Conservation (phyloP, 2,797 vertebrate genomes). For the Takifugu rubripes region DNA sequence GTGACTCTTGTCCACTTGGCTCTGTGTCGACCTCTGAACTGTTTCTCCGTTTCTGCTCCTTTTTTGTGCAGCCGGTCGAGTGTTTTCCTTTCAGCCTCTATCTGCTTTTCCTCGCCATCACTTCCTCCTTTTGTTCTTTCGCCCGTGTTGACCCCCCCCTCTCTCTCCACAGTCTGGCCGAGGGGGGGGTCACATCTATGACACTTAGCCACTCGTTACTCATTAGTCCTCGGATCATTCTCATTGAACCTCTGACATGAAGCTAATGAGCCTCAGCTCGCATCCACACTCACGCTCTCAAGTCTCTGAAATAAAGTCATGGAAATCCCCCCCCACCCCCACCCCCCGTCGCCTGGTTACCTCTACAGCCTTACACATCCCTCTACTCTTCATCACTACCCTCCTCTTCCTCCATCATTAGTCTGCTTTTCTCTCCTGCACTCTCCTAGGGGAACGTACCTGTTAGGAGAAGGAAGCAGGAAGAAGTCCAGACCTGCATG, state of each 20-base stretch:
- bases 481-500: conserved; percentile 42
- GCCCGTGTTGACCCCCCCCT: not conserved
- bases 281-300: conserved; percentile 17
- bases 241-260: conserved; percentile 47
- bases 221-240: conserved; percentile 52
- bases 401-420: conserved; percentile 35
- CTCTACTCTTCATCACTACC: conserved; percentile 22
- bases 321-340: no score
- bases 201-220: conserved; percentile 45
- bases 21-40: conserved; percentile 24
- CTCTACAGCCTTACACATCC: conserved; percentile 18
- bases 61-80: conserved; percentile 2
- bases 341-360: conserved; percentile 15
- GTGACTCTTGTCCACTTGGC: conserved; percentile 27
- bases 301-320: not conserved
- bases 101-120: conserved; percentile 12
- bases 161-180: not conserved
- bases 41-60: not conserved
- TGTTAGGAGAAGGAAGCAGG: conserved; percentile 24
- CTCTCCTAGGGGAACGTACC: conserved; percentile 34
- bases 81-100: conserved; percentile 23
- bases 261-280: conserved; percentile 50
- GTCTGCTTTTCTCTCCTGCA: conserved; percentile 9
- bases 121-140: conserved; percentile 33
- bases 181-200: conserved; percentile 30